Base-by-base conservation (phyloP, 2,888 invertebrate genomes). In the Vandiemenella viatica region DNA sequence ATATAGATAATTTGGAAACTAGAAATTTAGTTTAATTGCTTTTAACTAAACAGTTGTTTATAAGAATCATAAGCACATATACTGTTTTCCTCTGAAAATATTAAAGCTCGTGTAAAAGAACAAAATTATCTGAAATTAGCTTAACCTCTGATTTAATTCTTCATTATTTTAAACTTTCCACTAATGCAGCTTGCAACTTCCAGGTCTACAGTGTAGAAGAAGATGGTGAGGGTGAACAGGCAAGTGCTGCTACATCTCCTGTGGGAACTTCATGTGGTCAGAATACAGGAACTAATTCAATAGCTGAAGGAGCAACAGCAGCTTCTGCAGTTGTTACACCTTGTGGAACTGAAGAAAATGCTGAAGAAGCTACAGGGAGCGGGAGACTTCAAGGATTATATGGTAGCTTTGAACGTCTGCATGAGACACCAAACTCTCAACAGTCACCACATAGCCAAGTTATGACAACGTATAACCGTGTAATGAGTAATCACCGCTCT, bases 401-500 rank as follows among this genome's bases (percentile, higher is more conserved):
- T 57, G 68, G 68, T 6, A 69, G 69, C 55, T 67, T 68, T 56
- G 69, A 68, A 56, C 61, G 68, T 51, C 62, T 68, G 37, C 65
- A 60, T 17, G 54, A 55, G 46, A 17, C 51, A 16, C 49, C 54
- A 1, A 18, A 40, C 21, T 15, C 47, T 22, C 45, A 45, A 40
- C 40, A n/a, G 15, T 17, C 16, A 16, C 40, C 16, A 13, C 4
- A 19, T 19, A 16, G 19, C 19, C 42, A 20, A 10, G 18, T 18
- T 13, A 82, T 85, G 45, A 81, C 81, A 13, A 81, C 80, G 1
- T 85, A 83, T 67, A 87, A 87, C 66, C 71, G 89, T 56, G 88
- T 89, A 50, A 89, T 89, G 88, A 86, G 85, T 42, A 89, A 88
- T 67, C 89, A 90, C 65, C 74, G 88, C 55, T 87, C 86, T 46